Evolutionary conservation across 2,888 invertebrate genomes (phyloP), one percentile per base, ranked within the genome.

Genomic region (Zele albiditarsus): DNA sequence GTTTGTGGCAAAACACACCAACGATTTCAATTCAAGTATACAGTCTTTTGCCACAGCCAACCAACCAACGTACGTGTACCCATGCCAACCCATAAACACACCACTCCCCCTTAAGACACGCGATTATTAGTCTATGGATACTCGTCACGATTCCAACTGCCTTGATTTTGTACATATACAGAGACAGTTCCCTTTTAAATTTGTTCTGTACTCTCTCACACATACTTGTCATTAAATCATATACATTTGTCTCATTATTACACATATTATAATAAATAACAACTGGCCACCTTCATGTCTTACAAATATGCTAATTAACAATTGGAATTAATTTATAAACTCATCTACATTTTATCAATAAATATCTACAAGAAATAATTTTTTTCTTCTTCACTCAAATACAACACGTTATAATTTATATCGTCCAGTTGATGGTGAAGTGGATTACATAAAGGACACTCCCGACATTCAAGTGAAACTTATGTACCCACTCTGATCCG

Each of bases 101-200:
- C 88, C 86, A 86, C 88, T 87, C 87, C 87, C 88, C 82, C 78
- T 83, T 83, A 82, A 82, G 85, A 84, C 84, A 85, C 83, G 81
- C 83, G 85, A 53, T 28, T 68, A 27, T 46, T 28, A 38, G 38
- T 38, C 38, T 38, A 8, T 38, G n/a, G 81, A 80, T 77, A 83
- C 82, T 80, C 85, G 83, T 86, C 85, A 83, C 85, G 83, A 84
- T 85, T 82, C 78, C 78, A 78, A 78, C 12, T 20, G 80, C 80
- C 77, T 79, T 78, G 80, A 79, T 80, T 81, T 80, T 79, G 78
- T 77, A 80, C 80, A 80, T 77, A 80, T 80, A 80, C 78, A 79
- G 80, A 78, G 16, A 77, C 74, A 33, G 28, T 20, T 20, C 16
- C 28, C 14, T 31, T 68, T 20, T 49, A 25, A 27, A 28, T 20